These are phyloP conservation scores for Lagopus muta DNA, from an alignment of 2,113 vertebrate species.

Conservation along the genomic window DNA sequence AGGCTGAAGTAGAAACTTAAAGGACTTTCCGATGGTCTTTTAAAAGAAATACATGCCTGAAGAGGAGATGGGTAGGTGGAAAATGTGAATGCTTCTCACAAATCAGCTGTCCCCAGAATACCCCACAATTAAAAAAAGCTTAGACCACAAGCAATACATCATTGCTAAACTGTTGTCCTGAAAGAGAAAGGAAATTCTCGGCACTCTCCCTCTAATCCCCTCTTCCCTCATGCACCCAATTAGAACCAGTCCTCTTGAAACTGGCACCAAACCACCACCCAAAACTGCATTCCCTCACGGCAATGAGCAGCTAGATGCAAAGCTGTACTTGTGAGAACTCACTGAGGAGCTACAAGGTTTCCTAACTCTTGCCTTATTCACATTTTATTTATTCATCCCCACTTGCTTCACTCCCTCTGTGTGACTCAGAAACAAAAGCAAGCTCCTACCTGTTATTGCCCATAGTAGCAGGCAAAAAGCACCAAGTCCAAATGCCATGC, in stretches of 20 bases:
- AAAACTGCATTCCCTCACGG: rapidly evolving
- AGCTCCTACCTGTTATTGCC: conserved; percentile 70
- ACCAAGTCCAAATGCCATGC: conserved; percentile 50
- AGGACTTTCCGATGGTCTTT: neutral
- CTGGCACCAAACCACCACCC: neutral
- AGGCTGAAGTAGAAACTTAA: neutral
- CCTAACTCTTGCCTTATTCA: neutral
- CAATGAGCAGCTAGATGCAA: neutral
- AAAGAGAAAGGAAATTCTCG: neutral
- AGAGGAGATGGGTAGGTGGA: neutral
- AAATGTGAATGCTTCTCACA: neutral
- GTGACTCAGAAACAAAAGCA: neutral
- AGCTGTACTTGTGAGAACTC: neutral
- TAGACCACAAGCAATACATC: neutral
- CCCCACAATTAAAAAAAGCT: neutral
- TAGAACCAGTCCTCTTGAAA: neutral
- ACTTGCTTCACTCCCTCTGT: neutral
- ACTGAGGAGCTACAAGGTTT: neutral
- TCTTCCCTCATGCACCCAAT: neutral
- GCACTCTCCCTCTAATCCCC: neutral
- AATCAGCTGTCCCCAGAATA: neutral
- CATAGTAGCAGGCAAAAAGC: conserved; percentile 53
- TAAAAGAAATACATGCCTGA: neutral
- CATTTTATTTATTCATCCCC: neutral
- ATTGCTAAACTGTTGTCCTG: neutral